Base-by-base conservation (phyloP, 1,140 invertebrate species). In the Tetraneura akinire region DNA sequence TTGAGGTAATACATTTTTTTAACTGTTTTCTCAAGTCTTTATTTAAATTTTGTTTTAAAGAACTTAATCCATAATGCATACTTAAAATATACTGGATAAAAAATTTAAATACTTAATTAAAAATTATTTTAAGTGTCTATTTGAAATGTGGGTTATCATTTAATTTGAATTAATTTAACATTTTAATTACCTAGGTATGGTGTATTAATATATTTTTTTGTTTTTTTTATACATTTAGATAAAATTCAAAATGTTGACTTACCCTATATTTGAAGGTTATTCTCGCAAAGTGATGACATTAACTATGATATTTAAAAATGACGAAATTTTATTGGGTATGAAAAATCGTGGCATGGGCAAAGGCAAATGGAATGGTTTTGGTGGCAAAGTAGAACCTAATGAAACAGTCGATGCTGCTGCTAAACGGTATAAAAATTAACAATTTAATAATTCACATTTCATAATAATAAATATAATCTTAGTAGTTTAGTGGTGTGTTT, bases 361-460 rank as follows among this genome's bases (percentile, higher is more conserved):
- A 64, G 90, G 90, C 66, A 88, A 89, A 82, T 94, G 92, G 92
- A 93, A 93, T 86, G 92, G 92, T 73, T 93, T 93, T 87, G 92
- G 92, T n/a, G 92, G 92, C 11, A 94, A 93, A 88, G 87, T 93
- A 9, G 90, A 93, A 83, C 81, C 85, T 13, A 88, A 88, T 55
- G 92, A 94, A 88, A 88, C 87, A 6, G 88, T 92, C 47, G 45
- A 87, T 18, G 87, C 91, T 73, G 91, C 88, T 57, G 92, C 91
- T 8, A 85, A 86, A 37, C 88, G 92, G 84, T 89, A 73, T 55
- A 45, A 0, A 51, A 45, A 37, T 37, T 4, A 37, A 3, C 32
- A 37, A 4, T 37, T 37, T 37, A 4, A 37, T 37, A 37, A n/a
- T n/a, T n/a, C n/a, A n/a, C n/a, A n/a, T n/a, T n/a, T n/a, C n/a